Evolutionary conservation across 2,888 invertebrate species (phyloP), one percentile per base, ranked within the genome.

Genomic region (Baccha elongata): DNA sequence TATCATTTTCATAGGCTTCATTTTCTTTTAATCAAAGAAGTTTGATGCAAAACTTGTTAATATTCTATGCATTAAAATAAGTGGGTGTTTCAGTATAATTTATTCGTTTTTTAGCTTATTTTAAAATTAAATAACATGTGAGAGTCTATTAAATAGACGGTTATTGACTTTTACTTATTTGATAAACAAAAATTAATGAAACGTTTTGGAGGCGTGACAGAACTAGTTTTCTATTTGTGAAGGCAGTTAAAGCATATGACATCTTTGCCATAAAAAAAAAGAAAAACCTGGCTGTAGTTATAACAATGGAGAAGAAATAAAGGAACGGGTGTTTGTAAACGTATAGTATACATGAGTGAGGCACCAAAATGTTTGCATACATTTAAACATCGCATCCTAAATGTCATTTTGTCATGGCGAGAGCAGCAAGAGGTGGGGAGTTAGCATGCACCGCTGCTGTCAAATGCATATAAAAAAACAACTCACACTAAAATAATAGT

Each of bases 141-240:
- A 11, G 32, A 11, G 15, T 15, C 29, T 23, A 78, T 68, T 4
- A 64, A 60, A 60, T 60, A 52, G 42, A 58, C 23, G 80, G 62
- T 69, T 79, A 62, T 79, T 74, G 80, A 80, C 74, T 74, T 69
- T 74, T 68, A 26, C 46, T n/a, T 17, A 29, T 44, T 23, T 40
- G 6, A 17, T 40, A 19, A n/a, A 19, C 29, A 64, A 69, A 40
- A 4, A 29, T 19, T 68, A 37, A 21, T 35, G 13, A 40, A 64
- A 42, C 67, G 62, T 69, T 74, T 80, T 58, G 64, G 64, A 74
- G 65, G 80, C 44, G 80, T 81, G 80, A 69, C 80, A 65, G 8
- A 81, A 81, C 80, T 58, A 69, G 80, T 75, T 74, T 35, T 29
- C 52, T 48, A 75, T 44, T 50, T 23, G 35, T 35, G 44, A 8